These are phyloP conservation scores for Tachuris rubrigastra DNA, from an alignment of 2,113 vertebrate species.

Conservation along the genomic window DNA sequence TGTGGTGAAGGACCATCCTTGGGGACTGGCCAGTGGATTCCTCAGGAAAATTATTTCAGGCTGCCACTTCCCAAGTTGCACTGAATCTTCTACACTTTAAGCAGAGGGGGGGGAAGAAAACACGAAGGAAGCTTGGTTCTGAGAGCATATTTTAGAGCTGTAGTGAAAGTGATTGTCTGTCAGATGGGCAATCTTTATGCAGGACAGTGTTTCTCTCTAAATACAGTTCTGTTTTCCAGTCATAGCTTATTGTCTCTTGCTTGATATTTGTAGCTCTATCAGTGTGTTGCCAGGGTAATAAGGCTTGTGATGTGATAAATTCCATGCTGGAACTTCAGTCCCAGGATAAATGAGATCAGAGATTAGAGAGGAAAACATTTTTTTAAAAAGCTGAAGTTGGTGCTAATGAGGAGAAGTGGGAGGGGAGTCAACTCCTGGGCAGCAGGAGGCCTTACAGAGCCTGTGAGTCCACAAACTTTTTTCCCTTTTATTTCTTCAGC, in stretches of 20 bases:
- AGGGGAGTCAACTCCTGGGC: background rate
- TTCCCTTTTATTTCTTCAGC: background rate
- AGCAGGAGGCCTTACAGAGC: background rate
- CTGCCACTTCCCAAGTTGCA: background rate
- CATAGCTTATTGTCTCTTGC: background rate
- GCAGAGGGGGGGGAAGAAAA: background rate
- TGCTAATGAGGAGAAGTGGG: background rate
- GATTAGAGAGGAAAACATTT: background rate
- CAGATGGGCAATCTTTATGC: background rate
- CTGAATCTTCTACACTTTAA: background rate
- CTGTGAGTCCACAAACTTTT: background rate
- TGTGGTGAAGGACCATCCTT: no score
- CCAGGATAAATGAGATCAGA: background rate
- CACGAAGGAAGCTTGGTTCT: background rate
- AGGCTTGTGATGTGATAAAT: constrained; percentile 5
- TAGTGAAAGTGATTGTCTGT: background rate
- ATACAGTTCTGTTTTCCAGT: background rate
- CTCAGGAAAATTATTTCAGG: background rate
- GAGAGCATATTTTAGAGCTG: background rate
- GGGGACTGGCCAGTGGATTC: background rate
- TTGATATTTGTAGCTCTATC: background rate
- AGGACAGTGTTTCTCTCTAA: background rate
- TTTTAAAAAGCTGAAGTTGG: background rate
- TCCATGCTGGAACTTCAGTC: background rate
- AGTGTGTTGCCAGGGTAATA: background rate